Evolutionary conservation across 2,888 invertebrate genomes (phyloP).

Genomic region (Drosophila affinis): DNA sequence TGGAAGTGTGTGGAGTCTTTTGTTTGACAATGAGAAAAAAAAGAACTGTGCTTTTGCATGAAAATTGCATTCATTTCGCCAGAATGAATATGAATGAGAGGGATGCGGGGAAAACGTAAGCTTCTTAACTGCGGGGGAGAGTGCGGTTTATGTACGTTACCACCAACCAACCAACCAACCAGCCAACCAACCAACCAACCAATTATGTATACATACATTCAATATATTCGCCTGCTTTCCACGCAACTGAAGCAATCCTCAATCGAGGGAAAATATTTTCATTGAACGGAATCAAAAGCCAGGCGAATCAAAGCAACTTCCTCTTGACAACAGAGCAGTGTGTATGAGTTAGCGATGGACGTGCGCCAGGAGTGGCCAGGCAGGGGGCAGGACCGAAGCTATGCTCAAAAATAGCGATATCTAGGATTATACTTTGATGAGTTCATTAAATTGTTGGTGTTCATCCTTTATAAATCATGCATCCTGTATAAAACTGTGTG

Average conservation of each 20-base stretch:
- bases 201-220: constrained; percentile 1
- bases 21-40: not conserved
- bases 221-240: not conserved
- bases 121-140: constrained; percentile 7
- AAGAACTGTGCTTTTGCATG: constrained; percentile 4
- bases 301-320: constrained; percentile 25
- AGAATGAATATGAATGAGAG: not conserved
- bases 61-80: not conserved
- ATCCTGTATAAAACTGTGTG: not conserved
- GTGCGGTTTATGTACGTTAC: not conserved
- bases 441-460: not conserved
- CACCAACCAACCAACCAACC: too few species aligned
- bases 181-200: constrained; percentile 6
- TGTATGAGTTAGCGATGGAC: constrained; percentile 17
- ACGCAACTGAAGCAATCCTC: not conserved
- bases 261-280: constrained; percentile 2
- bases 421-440: not conserved
- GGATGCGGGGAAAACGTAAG: constrained; percentile 6
- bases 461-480: not conserved
- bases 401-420: not conserved
- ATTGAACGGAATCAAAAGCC: constrained; percentile 16
- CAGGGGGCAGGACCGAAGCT: not conserved
- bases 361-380: not conserved
- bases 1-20: not conserved
- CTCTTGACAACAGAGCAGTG: constrained; percentile 29